Evolutionary conservation across 2,888 invertebrate species (phyloP).

Genomic region (Dicyrtoma fusca): DNA sequence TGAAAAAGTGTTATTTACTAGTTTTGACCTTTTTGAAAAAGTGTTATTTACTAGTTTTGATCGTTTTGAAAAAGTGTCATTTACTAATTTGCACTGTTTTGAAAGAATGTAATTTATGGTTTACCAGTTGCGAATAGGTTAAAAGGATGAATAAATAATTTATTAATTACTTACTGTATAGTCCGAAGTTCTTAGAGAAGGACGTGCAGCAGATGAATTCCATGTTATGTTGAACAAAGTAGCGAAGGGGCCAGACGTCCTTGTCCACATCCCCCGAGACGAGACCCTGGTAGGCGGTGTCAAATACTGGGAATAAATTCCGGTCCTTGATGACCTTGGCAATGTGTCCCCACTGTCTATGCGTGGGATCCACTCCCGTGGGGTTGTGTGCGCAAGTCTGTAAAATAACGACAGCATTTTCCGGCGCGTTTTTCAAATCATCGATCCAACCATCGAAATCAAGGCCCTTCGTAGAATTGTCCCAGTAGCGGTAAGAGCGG

Average conservation of each 20-base stretch:
- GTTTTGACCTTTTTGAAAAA: too few relatives aligned
- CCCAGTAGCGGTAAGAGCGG: conserved; percentile 92
- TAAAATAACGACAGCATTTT: conserved; percentile 83
- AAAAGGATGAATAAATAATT: conserved; percentile 1
- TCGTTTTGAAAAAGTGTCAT: too few relatives aligned
- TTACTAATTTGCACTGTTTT: not conserved
- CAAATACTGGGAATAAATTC: conserved; percentile 88
- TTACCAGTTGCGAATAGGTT: too few relatives aligned
- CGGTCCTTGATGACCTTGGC: conserved; percentile 82
- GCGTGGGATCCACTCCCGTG: conserved; percentile 93
- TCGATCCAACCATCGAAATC: conserved; percentile 76
- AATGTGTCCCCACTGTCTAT: conserved; percentile 89
- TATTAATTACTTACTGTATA: conserved; percentile 77
- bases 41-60: too few relatives aligned
- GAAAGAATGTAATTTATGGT: not conserved
- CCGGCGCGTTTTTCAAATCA: conserved; percentile 78
- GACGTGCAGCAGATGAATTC: conserved; percentile 94
- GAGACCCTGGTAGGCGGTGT: conserved; percentile 95
- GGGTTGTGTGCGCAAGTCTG: conserved; percentile 99
- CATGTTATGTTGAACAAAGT: conserved; percentile 84
- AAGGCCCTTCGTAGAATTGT: conserved; percentile 69
- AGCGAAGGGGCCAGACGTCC: conserved; percentile 90
- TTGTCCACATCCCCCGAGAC: conserved; percentile 90
- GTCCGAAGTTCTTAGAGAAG: conserved; percentile 98
- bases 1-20: not conserved